Conservation (phyloP, 2,888 invertebrate genomes). For the Amphipoea oculea region DNA sequence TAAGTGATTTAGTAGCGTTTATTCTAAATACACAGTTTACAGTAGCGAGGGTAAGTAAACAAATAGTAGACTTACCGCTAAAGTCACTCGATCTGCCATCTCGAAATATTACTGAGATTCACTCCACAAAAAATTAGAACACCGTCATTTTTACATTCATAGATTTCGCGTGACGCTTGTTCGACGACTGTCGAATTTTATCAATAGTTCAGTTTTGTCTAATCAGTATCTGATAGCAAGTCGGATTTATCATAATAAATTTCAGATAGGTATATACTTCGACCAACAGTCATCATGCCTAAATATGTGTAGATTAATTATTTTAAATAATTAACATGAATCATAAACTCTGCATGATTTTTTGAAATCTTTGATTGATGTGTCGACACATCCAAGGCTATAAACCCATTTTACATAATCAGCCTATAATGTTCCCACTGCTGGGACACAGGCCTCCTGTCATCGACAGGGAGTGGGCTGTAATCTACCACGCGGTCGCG, state of each 20-base stretch:
- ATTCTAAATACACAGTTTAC: neutral
- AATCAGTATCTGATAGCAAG: conserved; percentile 81
- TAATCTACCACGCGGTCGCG: neutral
- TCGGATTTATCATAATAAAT: conserved; percentile 77
- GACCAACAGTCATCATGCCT: conserved; percentile 60
- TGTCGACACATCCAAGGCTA: neutral
- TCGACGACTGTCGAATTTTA: conserved; percentile 79
- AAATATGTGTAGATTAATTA: conserved; percentile 60
- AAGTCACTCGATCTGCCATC: conserved; percentile 82
- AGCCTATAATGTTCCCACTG: too few relatives aligned
- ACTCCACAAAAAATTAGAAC: conserved; percentile 71
- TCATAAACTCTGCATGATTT: neutral
- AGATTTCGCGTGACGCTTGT: conserved; percentile 69
- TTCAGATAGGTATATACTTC: conserved; percentile 72
- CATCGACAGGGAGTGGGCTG: neutral
- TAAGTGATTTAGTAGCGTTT: neutral
- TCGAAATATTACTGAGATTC: conserved; percentile 77
- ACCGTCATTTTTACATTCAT: conserved; percentile 71
- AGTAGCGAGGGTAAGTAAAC: neutral
- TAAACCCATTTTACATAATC: neutral
- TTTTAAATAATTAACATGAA: conserved; percentile 58
- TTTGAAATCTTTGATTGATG: neutral
- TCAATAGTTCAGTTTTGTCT: conserved; percentile 79
- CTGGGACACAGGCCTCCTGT: too few relatives aligned
- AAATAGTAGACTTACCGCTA: conserved; percentile 80